Base-by-base conservation (phyloP, 2,888 invertebrate species). In the Camponotus fellah region DNA sequence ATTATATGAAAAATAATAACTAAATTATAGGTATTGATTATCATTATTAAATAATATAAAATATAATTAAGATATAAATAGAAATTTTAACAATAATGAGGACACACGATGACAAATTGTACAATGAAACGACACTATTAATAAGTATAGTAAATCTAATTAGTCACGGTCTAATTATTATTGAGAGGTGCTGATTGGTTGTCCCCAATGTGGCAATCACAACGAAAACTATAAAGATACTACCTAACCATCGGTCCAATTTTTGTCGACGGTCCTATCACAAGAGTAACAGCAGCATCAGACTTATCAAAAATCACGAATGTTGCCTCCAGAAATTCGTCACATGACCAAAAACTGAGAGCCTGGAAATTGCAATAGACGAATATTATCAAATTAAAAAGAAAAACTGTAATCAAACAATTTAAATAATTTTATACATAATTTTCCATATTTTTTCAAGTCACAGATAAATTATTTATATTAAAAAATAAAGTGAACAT, bases 161-260 rank as follows among this genome's bases (percentile, higher is more conserved):
- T 85, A 90, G 88, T 90, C 91, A 89, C 87, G 92, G 87, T 93
- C 93, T 85, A 93, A 91, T 93, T 93, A 92, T 92, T 92, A 92
- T 77, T 71, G 79, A 75, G 86, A 88, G 85, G 83, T 91, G 90
- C 89, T 92, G 93, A 94, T 94, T 92, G 93, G 92, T 88, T 87
- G 93, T 58, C 86, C 91, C 43, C 91, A 88, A 92, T 92, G 84
- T 88, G 86, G 85, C 89, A 86, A 91, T 87, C 82, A 66, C 64
- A 77, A 84, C 37, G 85, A 90, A 90, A 90, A 56, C 83, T 92
- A 92, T 89, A 92, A 92, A 92, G 91, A 88, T 89, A 88, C 82
- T 86, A 85, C 68, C 82, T 81, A 66, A 49, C 46, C 46, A 46
- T 69, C 87, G 90, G 85, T 84, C 90, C 85, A 87, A 91, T 89